These are phyloP conservation scores for Melanargia galathea DNA, from an alignment of 2,888 invertebrate genomes.

Conservation along the genomic window DNA sequence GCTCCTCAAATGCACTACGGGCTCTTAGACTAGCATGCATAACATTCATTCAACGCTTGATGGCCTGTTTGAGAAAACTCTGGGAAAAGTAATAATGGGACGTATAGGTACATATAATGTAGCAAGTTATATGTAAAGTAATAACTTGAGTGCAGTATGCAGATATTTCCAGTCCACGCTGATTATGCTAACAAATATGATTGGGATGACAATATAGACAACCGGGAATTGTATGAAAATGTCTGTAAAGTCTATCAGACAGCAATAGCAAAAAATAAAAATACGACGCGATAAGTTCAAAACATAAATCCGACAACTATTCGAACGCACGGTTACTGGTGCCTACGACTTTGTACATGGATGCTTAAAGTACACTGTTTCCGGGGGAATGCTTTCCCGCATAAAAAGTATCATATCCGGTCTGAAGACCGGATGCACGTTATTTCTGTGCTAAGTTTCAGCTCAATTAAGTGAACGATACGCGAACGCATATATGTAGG, in stretches of 20 bases:
- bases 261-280: neutral
- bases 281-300: neutral
- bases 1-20: neutral
- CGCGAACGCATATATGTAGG: too few relatives aligned
- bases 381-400: too few relatives aligned
- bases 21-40: neutral
- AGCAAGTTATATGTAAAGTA: conserved; percentile 10
- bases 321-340: too few relatives aligned
- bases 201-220: neutral
- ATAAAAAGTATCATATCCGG: too few relatives aligned
- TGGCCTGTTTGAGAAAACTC: conserved; percentile 7
- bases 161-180: neutral
- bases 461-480: too few relatives aligned
- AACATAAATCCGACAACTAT: too few relatives aligned
- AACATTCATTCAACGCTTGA: conserved; percentile 3
- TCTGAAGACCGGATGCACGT: too few relatives aligned
- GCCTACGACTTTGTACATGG: too few relatives aligned
- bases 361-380: too few relatives aligned
- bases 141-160: conserved; percentile 13
- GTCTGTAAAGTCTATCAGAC: conserved; percentile 10
- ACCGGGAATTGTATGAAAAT: neutral
- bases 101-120: neutral
- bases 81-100: neutral
- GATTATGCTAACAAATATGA: conserved; percentile 10
- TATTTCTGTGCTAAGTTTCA: too few relatives aligned